Conservation (phyloP, 2,113 vertebrate species). For the Tyto alba region DNA sequence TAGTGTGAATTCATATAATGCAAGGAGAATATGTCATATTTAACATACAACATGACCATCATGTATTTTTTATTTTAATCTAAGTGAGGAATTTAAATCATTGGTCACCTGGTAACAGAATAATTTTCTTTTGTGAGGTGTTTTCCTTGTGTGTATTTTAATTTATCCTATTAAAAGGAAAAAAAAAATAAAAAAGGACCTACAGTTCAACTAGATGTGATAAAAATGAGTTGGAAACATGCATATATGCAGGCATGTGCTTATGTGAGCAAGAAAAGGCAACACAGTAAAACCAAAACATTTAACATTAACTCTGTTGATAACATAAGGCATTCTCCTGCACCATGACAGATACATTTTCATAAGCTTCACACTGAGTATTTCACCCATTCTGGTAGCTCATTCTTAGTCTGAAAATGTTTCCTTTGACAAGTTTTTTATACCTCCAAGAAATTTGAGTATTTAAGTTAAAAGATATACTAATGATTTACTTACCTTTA, state of each 20-base stretch:
- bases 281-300: neutral
- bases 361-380: neutral
- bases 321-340: neutral
- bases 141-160: neutral
- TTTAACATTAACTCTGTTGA: neutral
- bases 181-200: neutral
- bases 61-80: neutral
- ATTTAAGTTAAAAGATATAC: neutral
- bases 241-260: neutral
- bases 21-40: neutral
- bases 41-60: neutral
- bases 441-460: neutral
- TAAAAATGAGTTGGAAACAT: neutral
- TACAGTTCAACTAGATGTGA: neutral
- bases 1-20: neutral
- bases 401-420: neutral
- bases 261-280: neutral
- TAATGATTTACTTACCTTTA: neutral
- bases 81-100: neutral
- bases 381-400: neutral
- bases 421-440: constrained; percentile 5
- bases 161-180: neutral
- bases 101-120: neutral
- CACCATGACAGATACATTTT: neutral
- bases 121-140: neutral